Percentiles rank a stretch among this genome's conserved stretches.
phyloP scores from a whole-genome alignment of 1,140 invertebrate genomes.

The Saxidomus purpurata region DNA sequence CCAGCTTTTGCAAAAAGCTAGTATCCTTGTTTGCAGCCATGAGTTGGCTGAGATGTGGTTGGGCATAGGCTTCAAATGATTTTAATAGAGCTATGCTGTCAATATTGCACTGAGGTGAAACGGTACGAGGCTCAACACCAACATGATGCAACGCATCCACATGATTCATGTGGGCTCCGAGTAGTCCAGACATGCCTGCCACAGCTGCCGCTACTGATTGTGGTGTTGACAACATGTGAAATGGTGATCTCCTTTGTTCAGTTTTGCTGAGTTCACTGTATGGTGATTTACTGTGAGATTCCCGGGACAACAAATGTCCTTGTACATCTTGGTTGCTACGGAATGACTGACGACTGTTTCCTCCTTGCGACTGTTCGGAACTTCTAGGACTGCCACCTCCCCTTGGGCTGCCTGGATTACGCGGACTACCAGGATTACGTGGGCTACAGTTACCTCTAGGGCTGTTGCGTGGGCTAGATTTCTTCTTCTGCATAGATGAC shows the following conservation, averaged over 20 bases:
- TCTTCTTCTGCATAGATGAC: slow-evolving; percentile 65
- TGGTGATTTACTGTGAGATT: slow-evolving; percentile 61
- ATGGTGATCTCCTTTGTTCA: slow-evolving; percentile 61
- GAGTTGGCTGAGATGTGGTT: slow-evolving; percentile 39
- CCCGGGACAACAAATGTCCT: slow-evolving; percentile 29
- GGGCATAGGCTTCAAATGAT: slow-evolving; percentile 46
- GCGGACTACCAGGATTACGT: slow-evolving; percentile 59
- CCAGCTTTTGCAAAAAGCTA: slow-evolving; percentile 46
- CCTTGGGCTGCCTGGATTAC: slow-evolving; percentile 43
- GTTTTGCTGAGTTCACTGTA: slow-evolving; percentile 28
- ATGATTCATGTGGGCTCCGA: slow-evolving; percentile 46
- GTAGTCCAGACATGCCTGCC: background rate
- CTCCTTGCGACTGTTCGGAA: slow-evolving; percentile 1
- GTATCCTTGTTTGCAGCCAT: slow-evolving; percentile 51
- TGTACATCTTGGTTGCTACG: slow-evolving; percentile 40
- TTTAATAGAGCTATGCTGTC: slow-evolving; percentile 56
- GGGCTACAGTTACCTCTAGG: slow-evolving; percentile 59
- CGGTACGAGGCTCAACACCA: slow-evolving; percentile 16
- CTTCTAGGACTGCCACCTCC: slow-evolving; percentile 32
- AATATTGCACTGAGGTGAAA: slow-evolving; percentile 64
- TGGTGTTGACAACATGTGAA: slow-evolving; percentile 28
- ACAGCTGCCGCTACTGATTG: slow-evolving; percentile 14
- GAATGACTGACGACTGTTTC: slow-evolving; percentile 35
- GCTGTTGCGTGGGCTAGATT: slow-evolving; percentile 66
- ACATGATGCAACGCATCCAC: background rate